Evolutionary conservation across 2,113 vertebrate genomes (phyloP).

Genomic region (Colaptes auratus): DNA sequence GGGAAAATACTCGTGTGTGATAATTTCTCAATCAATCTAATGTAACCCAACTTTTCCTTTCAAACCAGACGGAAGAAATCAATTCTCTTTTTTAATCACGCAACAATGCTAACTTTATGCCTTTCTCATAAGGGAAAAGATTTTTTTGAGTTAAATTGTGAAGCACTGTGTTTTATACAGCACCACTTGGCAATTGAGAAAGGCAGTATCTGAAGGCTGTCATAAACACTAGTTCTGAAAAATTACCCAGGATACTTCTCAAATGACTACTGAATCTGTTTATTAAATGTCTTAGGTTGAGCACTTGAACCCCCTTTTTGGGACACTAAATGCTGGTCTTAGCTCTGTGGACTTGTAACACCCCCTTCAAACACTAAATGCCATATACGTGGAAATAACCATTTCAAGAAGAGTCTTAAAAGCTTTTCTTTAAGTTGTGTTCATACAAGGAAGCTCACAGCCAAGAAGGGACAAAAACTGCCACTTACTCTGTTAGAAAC

Average conservation of each 20-base stretch:
- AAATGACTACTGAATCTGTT: neutral
- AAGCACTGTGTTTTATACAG: neutral
- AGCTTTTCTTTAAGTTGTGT: neutral
- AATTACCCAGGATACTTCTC: neutral
- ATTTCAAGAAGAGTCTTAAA: neutral
- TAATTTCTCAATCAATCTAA: neutral
- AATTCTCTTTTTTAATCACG: neutral
- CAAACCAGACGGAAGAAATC: neutral
- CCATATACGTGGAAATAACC: neutral
- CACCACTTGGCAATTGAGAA: neutral
- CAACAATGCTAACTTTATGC: rapidly evolving
- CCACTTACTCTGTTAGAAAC: neutral
- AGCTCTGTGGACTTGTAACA: neutral
- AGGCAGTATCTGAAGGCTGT: neutral
- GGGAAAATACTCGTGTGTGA: neutral
- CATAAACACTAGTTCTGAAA: neutral
- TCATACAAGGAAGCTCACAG: neutral
- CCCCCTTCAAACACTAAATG: rapidly evolving
- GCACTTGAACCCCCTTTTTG: neutral
- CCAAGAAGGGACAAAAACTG: neutral
- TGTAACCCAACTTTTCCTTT: neutral
- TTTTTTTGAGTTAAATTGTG: neutral
- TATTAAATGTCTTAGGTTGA: neutral
- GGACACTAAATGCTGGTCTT: neutral
- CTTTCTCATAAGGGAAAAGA: neutral